These are phyloP conservation scores for Cynaeus angustus DNA, from an alignment of 2,888 invertebrate species.

Conservation along the genomic window DNA sequence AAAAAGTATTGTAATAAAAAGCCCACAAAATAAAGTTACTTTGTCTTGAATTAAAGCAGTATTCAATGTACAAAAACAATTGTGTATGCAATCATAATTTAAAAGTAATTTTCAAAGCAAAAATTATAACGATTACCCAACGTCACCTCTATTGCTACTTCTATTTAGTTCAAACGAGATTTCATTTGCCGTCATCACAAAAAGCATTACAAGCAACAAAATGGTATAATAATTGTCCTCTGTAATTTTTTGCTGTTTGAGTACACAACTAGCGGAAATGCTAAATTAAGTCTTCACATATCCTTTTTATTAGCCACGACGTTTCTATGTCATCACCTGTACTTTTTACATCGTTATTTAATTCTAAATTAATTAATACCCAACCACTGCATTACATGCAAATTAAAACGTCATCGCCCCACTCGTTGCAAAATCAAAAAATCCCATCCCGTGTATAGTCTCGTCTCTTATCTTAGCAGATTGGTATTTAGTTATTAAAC, in stretches of 20 bases:
- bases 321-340: not conserved
- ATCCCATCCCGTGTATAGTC: not conserved
- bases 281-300: conserved; percentile 13
- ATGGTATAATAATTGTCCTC: conserved; percentile 21
- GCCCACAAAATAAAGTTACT: not conserved
- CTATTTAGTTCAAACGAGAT: conserved; percentile 17
- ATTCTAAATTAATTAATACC: not conserved
- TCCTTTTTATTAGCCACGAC: conserved; percentile 1
- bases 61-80: not conserved
- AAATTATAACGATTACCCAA: conserved; percentile 1
- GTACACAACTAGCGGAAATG: conserved; percentile 10
- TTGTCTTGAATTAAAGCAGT: too few relatives aligned
- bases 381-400: not conserved
- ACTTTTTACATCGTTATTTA: not conserved
- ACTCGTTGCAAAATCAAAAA: not conserved
- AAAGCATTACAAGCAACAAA: not conserved
- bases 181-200: conserved; percentile 15
- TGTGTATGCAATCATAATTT: not conserved
- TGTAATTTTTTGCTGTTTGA: conserved; percentile 10
- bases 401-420: not conserved
- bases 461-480: not conserved
- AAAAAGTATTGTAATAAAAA: not conserved
- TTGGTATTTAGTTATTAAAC: conserved; percentile 38
- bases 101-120: conserved; percentile 9
- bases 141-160: not conserved